phyloP scores from a whole-genome alignment of 2,888 invertebrate species.

The Microdon myrmicae region DNA sequence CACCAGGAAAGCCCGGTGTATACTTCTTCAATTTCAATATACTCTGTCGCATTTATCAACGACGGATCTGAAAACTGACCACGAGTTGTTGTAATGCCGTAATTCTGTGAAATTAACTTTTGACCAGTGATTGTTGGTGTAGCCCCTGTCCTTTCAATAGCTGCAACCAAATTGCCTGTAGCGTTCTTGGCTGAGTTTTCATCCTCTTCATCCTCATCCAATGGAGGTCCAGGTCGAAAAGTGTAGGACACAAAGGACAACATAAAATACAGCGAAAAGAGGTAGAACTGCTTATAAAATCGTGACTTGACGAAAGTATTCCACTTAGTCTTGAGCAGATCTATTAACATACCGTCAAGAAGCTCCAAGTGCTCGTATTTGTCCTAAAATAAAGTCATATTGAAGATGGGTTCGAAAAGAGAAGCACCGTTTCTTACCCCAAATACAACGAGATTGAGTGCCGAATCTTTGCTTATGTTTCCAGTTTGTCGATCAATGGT shows the following conservation, averaged over 20 bases:
- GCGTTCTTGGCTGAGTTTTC: too few species aligned
- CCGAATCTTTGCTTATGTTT: conserved; percentile 94
- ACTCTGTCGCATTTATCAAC: conserved; percentile 65
- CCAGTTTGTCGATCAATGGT: conserved; percentile 93
- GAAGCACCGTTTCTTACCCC: too few species aligned
- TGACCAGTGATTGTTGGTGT: too few species aligned
- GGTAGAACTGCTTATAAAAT: conserved; percentile 91
- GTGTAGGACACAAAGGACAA: conserved; percentile 90
- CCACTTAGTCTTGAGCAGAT: conserved; percentile 96
- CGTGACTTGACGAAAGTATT: conserved; percentile 95
- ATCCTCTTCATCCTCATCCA: conserved; percentile 58
- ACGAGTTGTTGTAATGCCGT: too few species aligned
- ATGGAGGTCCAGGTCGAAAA: conserved; percentile 83
- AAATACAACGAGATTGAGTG: conserved; percentile 94
- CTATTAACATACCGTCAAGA: conserved; percentile 92
- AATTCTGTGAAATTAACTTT: too few species aligned
- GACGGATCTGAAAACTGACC: conserved; percentile 61
- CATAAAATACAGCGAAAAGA: conserved; percentile 90
- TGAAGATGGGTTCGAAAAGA: conserved; percentile 9
- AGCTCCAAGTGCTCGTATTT: conserved; percentile 94
- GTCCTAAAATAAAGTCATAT: conserved; percentile 75
- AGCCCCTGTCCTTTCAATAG: too few species aligned
- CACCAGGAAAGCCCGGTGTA: conserved; percentile 62
- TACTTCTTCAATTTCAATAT: conserved; percentile 59
- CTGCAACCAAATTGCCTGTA: too few species aligned